A percentile compares a stretch with the other conserved stretches of the same genome.
Evolutionary conservation across 1,140 invertebrate genomes (phyloP).

Genomic region (Bemisia tabaci): DNA sequence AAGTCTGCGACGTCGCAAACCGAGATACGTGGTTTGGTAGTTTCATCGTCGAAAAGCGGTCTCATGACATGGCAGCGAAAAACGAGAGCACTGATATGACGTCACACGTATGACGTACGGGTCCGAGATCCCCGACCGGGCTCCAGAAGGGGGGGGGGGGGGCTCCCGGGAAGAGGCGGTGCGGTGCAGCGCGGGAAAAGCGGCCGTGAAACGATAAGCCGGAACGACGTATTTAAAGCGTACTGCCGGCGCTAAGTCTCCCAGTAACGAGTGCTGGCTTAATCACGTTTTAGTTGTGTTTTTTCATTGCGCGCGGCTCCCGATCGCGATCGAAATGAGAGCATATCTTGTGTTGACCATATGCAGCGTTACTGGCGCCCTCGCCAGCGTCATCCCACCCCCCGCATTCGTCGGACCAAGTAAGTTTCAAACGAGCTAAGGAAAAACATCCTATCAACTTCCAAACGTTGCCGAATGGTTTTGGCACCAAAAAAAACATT

Average conservation of each 20-base stretch:
- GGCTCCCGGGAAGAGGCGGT: neutral
- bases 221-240: neutral
- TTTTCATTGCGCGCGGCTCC: neutral
- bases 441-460: too few species aligned
- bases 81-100: too few species aligned
- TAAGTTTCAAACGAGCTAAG: too few species aligned
- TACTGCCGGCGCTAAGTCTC: neutral
- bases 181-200: neutral
- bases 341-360: neutral
- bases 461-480: too few species aligned
- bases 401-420: too few species aligned
- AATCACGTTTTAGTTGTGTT: neutral
- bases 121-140: too few species aligned
- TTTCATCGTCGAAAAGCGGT: too few species aligned
- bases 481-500: too few species aligned
- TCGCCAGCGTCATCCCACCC: neutral
- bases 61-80: too few species aligned
- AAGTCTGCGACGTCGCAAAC: too few species aligned
- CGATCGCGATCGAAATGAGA: neutral
- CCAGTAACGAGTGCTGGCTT: neutral
- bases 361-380: neutral
- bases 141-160: neutral
- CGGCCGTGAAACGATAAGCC: neutral
- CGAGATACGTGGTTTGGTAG: too few species aligned
- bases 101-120: too few species aligned